Evolutionary conservation across 2,113 vertebrate species (phyloP).

Genomic region (Bubo scandiacus): DNA sequence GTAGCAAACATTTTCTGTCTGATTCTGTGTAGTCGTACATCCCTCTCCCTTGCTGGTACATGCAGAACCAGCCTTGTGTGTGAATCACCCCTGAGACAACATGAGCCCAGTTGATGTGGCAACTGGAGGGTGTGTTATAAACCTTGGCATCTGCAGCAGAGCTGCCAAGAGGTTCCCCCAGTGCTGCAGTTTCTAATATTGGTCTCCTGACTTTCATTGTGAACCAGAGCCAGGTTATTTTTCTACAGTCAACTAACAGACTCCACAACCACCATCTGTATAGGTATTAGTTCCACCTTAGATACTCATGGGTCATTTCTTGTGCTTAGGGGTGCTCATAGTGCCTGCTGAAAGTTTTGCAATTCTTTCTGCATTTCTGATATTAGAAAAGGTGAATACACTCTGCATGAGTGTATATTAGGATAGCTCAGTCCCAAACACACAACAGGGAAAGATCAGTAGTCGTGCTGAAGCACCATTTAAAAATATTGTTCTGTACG

Average conservation of each 20-base stretch:
- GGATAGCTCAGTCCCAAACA: not conserved
- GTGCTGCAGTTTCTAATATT: not conserved
- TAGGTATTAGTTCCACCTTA: not conserved
- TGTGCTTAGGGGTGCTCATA: not conserved
- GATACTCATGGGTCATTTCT: not conserved
- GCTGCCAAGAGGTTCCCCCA: not conserved
- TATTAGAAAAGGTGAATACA: not conserved
- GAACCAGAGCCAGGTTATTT: conserved; percentile 26
- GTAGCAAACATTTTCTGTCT: not conserved
- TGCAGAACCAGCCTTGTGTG: not conserved
- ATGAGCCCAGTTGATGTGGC: not conserved
- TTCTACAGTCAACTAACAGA: not conserved
- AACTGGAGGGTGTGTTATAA: not conserved
- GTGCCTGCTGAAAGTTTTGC: not conserved
- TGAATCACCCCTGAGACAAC: not conserved
- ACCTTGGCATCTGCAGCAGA: not conserved
- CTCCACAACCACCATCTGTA: not conserved
- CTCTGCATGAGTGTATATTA: not conserved
- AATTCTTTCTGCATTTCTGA: not conserved
- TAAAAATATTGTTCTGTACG: not conserved
- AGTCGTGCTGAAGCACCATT: not conserved
- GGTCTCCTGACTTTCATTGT: not conserved
- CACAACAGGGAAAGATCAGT: not conserved
- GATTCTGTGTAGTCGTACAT: not conserved
- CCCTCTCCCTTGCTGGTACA: not conserved